Evolutionary conservation across 1,140 invertebrate species (phyloP).

Genomic region (Augochlora pura): DNA sequence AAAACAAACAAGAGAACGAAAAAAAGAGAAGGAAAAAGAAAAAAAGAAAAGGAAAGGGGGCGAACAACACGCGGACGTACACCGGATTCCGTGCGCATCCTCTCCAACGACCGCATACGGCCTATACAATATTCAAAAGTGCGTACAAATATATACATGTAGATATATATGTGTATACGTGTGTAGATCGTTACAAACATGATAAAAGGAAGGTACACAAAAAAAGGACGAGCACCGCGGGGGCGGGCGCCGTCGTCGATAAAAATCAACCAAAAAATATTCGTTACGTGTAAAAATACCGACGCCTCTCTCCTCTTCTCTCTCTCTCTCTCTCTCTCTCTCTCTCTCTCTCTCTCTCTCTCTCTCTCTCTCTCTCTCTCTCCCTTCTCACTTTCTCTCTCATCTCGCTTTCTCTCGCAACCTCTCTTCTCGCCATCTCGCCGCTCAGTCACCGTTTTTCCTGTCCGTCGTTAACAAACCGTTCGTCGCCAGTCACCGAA

Average conservation of each 20-base stretch:
- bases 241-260: slow-evolving; percentile 37
- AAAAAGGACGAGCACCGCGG: slow-evolving; percentile 47
- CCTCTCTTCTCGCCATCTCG: slow-evolving; percentile 1
- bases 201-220: slow-evolving; percentile 56
- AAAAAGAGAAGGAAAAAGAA: neutral
- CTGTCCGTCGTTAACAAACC: neutral
- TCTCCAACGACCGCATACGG: slow-evolving; percentile 48
- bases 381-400: too few relatives aligned
- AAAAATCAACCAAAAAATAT: slow-evolving; percentile 57
- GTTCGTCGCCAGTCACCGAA: too few relatives aligned
- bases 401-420: neutral
- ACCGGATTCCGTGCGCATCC: slow-evolving; percentile 42
- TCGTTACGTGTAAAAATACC: slow-evolving; percentile 46
- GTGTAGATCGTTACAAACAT: slow-evolving; percentile 53
- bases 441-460: neutral
- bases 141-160: slow-evolving; percentile 43
- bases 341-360: neutral
- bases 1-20: too few relatives aligned
- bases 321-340: neutral
- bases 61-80: slow-evolving; percentile 27
- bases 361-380: slow-evolving; percentile 1
- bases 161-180: slow-evolving; percentile 18
- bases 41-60: slow-evolving; percentile 22
- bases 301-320: neutral
- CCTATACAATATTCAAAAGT: slow-evolving; percentile 50